Evolutionary conservation across 2,888 invertebrate species (phyloP), one percentile per base, ranked within the genome.

Genomic region (Polia nebulosa): DNA sequence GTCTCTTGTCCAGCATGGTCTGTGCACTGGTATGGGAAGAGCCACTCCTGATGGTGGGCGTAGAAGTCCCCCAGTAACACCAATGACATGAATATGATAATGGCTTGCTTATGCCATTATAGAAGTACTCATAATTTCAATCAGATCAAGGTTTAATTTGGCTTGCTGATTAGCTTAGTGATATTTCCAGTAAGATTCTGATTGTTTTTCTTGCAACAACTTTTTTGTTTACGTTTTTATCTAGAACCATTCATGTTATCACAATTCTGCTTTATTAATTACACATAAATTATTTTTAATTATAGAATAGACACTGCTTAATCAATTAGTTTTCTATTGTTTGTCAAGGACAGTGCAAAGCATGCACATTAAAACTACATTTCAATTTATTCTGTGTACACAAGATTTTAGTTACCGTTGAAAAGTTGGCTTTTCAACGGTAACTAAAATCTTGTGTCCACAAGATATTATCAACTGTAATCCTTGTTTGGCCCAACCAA

Each of bases 141-240:
- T 49, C 17, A 53, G 49, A n/a, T 64, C 58, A 64, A 20, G 53
- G 59, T 66, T 68, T 58, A 68, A 51, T n/a, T n/a, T 79, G 20
- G 47, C 7, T 44, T 56, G 22, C 67, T 75, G 52, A 75, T 76
- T 67, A 41, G 9, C 13, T n/a, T 41, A 45, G 5, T 55, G 36
- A 61, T 47, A 25, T 52, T 47, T 20, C 34, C 20, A 62, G n/a
- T 55, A 45, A 22, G 11, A 47, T 27, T 45, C 22, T 27, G 13
- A 52, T 52, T 36, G 27, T 1, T 34, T 51, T 39, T 45, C 7
- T 29, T 32, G 11, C 44, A 65, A 64, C 17, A 27, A 45, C 8
- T 49, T 51, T 36, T 17, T 44, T 68, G 51, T 44, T 51, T 73
- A 62, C 27, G 25, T 2, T 39, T 36, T 60, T 68, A 72, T 51